These are phyloP conservation scores for Stegastes partitus DNA, from an alignment of 2,113 vertebrate genomes.

Conservation along the genomic window DNA sequence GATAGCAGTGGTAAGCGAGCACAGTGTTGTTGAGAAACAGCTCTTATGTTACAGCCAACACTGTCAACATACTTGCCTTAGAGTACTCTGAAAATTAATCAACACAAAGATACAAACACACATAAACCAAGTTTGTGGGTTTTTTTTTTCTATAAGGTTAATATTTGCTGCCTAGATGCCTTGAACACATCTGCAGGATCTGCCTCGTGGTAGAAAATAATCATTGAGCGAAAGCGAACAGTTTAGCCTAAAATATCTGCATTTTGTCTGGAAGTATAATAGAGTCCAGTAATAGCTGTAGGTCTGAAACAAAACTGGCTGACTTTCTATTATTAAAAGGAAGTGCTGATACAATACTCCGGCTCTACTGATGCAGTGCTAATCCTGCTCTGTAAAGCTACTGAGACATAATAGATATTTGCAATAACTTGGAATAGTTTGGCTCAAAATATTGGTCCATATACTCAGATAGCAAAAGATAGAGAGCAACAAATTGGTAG, in stretches of 20 bases:
- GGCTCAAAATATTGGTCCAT: not conserved
- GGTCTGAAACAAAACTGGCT: not conserved
- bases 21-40: slow-evolving; percentile 7
- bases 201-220: not conserved
- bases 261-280: not conserved
- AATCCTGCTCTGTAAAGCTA: not conserved
- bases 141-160: slow-evolving; percentile 2
- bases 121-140: not conserved
- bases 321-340: not conserved
- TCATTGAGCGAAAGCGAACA: not conserved
- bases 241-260: slow-evolving; percentile 12
- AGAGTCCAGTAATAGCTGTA: not conserved
- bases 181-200: slow-evolving; percentile 1
- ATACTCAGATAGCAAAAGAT: slow-evolving; percentile 1
- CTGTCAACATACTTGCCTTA: not conserved
- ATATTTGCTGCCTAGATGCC: slow-evolving; percentile 4
- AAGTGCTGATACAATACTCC: not conserved
- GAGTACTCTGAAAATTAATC: slow-evolving; percentile 1
- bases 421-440: slow-evolving; percentile 8
- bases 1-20: not conserved
- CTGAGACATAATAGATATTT: not conserved
- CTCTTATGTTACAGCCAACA: not conserved
- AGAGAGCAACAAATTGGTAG: not conserved
- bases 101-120: slow-evolving; percentile 14
- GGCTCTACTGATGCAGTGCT: not conserved